Percentiles rank a stretch among this genome's conserved stretches.
phyloP scores from a whole-genome alignment of 1,140 invertebrate species.

The Parapsyche elsis region DNA sequence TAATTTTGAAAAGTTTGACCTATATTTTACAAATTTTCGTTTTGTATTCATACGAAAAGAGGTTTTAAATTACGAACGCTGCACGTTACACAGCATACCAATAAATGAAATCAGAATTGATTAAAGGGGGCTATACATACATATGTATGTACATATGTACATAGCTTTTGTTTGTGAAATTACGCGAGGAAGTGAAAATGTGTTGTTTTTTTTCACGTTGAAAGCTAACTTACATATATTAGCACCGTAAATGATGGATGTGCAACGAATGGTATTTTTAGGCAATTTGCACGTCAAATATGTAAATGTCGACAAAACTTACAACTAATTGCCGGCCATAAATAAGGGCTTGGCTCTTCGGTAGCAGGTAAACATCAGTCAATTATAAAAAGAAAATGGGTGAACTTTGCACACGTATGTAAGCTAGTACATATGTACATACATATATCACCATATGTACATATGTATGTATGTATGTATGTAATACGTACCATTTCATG shows the following conservation, averaged over 20 bases:
- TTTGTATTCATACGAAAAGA: conserved; percentile 14
- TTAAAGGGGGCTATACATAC: neutral
- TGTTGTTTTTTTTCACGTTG: neutral
- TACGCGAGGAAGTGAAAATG: neutral
- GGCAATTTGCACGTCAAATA: conserved; percentile 6
- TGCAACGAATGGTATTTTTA: neutral
- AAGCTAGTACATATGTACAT: neutral
- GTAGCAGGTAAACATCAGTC: conserved; percentile 1
- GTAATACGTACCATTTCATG: too few species aligned
- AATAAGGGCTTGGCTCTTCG: conserved; percentile 15
- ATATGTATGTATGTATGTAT: too few species aligned
- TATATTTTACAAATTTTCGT: neutral
- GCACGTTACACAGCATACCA: neutral
- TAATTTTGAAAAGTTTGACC: conserved; percentile 11
- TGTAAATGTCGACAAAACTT: conserved; percentile 15
- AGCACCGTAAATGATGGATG: neutral
- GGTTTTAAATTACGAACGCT: neutral
- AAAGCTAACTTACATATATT: too few species aligned
- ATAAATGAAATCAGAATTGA: neutral
- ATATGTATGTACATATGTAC: neutral
- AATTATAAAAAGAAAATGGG: conserved; percentile 14
- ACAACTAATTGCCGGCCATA: conserved; percentile 23
- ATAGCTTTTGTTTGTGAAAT: neutral
- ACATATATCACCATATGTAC: neutral
- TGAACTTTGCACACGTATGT: neutral